Conservation (phyloP, 1,140 invertebrate species). For the Drosophila ananassae region DNA sequence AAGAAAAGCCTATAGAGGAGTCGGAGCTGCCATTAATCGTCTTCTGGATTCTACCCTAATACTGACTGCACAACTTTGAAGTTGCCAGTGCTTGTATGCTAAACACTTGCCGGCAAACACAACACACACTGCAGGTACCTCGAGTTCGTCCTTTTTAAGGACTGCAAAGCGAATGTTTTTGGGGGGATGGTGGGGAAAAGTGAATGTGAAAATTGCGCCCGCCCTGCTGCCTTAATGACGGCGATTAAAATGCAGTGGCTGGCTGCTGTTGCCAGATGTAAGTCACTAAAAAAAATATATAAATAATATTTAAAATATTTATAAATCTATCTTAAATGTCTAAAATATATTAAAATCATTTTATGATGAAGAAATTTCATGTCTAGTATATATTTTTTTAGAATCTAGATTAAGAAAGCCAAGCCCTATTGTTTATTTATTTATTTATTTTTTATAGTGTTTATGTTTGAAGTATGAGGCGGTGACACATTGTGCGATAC, state of each 20-base stretch:
- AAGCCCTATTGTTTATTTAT: background rate
- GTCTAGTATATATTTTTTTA: background rate
- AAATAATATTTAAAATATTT: background rate
- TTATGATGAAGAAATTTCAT: background rate
- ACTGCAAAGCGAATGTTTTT: slow-evolving; percentile 7
- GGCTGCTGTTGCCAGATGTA: slow-evolving; percentile 33
- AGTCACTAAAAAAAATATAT: slow-evolving; percentile 15
- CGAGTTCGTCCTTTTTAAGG: slow-evolving; percentile 21
- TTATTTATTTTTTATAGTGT: slow-evolving; percentile 29
- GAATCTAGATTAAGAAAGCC: background rate
- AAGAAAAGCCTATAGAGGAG: background rate
- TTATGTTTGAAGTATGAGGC: slow-evolving; percentile 8
- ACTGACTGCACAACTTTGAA: slow-evolving; percentile 25
- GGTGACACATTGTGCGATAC: slow-evolving; percentile 63
- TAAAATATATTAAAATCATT: background rate
- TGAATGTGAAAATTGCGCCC: slow-evolving; percentile 61
- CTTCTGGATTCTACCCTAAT: background rate
- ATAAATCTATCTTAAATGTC: no score
- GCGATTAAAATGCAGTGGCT: slow-evolving; percentile 70
- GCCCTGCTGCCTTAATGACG: slow-evolving; percentile 69
- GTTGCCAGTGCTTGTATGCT: slow-evolving; percentile 27
- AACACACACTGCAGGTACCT: slow-evolving; percentile 1
- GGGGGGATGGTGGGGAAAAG: background rate
- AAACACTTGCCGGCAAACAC: slow-evolving; percentile 22
- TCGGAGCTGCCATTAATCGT: slow-evolving; percentile 1